Evolutionary conservation across 2,797 vertebrate genomes (phyloP).

Genomic region (Chanos chanos): DNA sequence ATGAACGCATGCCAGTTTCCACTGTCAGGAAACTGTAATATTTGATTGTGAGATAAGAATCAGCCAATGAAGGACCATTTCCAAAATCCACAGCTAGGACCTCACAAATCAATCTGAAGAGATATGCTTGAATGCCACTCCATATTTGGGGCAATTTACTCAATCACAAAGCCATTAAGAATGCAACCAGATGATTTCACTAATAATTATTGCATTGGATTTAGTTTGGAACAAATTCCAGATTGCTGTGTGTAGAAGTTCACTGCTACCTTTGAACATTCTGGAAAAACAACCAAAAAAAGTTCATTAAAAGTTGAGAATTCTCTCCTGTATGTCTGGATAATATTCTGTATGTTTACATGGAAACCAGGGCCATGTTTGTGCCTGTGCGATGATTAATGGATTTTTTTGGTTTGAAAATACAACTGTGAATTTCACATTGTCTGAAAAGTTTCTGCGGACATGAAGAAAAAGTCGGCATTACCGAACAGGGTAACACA

Average conservation of each 20-base stretch:
- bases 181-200: conserved; percentile 25
- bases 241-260: neutral
- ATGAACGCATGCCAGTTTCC: no score
- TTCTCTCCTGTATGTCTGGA: neutral
- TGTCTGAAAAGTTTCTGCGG: neutral
- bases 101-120: conserved; percentile 20
- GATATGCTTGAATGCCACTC: conserved; percentile 21
- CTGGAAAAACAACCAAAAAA: neutral
- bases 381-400: neutral
- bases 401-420: neutral
- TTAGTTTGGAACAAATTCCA: neutral
- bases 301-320: neutral
- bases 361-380: neutral
- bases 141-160: conserved; percentile 36
- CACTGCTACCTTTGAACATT: neutral
- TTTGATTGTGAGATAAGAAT: conserved; percentile 33
- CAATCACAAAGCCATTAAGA: conserved; percentile 33
- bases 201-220: conserved; percentile 8
- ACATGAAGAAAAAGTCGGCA: no score
- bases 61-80: conserved; percentile 12
- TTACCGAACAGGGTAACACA: no score
- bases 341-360: neutral
- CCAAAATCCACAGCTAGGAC: conserved; percentile 26
- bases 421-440: neutral
- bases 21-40: conserved; percentile 6